Conservation (phyloP, 1,140 invertebrate species). For the Formica exsecta region DNA sequence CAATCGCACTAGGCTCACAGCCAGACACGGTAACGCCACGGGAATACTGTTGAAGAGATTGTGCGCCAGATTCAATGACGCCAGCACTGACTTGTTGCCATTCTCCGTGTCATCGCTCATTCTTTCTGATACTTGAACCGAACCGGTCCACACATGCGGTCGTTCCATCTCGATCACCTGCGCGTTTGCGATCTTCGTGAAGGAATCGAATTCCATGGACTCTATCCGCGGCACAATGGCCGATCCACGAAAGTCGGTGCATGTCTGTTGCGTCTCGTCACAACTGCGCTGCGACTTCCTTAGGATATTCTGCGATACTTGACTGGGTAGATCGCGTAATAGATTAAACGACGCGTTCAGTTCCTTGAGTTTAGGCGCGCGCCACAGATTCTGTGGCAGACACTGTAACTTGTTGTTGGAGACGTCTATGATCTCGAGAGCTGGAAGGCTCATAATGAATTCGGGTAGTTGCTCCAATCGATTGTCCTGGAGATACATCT, state of each 20-base stretch:
- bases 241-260: conserved; percentile 80
- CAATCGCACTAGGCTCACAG: conserved; percentile 93
- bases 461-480: conserved; percentile 92
- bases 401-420: conserved; percentile 97
- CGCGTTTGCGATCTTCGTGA: conserved; percentile 84
- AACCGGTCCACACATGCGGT: conserved; percentile 91
- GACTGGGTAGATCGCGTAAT: conserved; percentile 92
- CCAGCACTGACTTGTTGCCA: conserved; percentile 87
- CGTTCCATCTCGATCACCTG: conserved; percentile 87
- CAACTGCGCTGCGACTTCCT: conserved; percentile 73
- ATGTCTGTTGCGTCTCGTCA: conserved; percentile 80
- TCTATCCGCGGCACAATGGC: conserved; percentile 81
- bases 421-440: conserved; percentile 94
- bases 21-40: conserved; percentile 94
- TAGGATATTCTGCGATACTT: conserved; percentile 81
- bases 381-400: conserved; percentile 96
- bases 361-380: conserved; percentile 95
- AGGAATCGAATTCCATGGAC: conserved; percentile 84
- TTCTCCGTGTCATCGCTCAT: conserved; percentile 86
- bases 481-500: conserved; percentile 96
- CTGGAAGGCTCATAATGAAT: conserved; percentile 93
- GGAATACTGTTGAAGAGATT: conserved; percentile 96
- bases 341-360: conserved; percentile 97
- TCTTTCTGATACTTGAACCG: conserved; percentile 91
- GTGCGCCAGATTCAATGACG: conserved; percentile 94